Evolutionary conservation across 2,888 invertebrate species (phyloP).

Genomic region (Galeopsomyia nigrocyanea): DNA sequence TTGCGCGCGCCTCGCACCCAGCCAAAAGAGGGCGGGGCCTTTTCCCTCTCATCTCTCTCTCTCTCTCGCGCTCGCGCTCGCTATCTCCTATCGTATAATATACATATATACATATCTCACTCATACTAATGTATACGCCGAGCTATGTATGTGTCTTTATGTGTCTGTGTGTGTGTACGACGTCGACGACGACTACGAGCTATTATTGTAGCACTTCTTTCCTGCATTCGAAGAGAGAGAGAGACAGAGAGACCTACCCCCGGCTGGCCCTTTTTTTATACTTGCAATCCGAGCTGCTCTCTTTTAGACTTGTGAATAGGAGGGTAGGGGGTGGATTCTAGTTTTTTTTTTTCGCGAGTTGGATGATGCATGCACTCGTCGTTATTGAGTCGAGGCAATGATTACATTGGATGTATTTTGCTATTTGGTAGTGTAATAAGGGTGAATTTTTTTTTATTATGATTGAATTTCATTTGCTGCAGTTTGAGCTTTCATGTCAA

Average conservation of each 20-base stretch:
- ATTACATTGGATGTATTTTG: too few species aligned
- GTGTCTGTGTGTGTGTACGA: neutral
- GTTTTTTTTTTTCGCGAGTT: too few species aligned
- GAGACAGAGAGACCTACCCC: neutral
- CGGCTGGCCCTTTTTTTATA: neutral
- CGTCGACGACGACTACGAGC: slow-evolving; percentile 12
- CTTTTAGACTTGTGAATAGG: neutral
- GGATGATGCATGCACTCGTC: too few species aligned
- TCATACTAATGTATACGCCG: too few species aligned
- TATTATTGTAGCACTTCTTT: neutral
- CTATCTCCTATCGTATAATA: neutral
- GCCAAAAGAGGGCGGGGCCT: slow-evolving; percentile 26
- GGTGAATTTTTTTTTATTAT: too few species aligned
- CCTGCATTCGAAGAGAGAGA: slow-evolving; percentile 5
- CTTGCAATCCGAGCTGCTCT: neutral
- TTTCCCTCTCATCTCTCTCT: slow-evolving; percentile 7
- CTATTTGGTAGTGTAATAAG: too few species aligned
- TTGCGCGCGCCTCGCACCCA: slow-evolving; percentile 39
- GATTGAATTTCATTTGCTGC: too few species aligned
- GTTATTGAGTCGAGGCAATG: too few species aligned
- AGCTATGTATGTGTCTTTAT: too few species aligned
- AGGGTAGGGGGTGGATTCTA: too few species aligned
- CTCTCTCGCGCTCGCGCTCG: neutral
- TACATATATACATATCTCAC: too few species aligned
- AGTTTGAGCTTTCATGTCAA: too few species aligned